Evolutionary conservation across 1,140 invertebrate genomes (phyloP).

Genomic region (Cotesia chilonis): DNA sequence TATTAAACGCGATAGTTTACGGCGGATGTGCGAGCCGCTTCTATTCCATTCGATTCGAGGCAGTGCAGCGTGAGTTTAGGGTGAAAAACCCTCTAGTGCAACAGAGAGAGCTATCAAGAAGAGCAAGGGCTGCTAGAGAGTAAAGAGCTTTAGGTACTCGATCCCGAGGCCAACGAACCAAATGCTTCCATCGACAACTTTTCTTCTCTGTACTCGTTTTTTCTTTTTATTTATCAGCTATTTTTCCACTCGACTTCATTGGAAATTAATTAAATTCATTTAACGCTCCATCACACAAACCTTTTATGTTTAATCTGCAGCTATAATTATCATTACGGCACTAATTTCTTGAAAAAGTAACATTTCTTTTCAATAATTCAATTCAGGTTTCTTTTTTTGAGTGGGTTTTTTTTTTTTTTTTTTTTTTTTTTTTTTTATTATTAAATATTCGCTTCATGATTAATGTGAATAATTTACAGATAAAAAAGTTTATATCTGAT

Average conservation of each 20-base stretch:
- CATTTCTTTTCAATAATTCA: too few species aligned
- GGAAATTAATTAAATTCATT: slow-evolving; percentile 23
- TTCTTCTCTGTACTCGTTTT: not conserved
- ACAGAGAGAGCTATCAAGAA: slow-evolving; percentile 22
- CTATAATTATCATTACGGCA: too few species aligned
- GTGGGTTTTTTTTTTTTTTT: too few species aligned
- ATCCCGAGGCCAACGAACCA: slow-evolving; percentile 24
- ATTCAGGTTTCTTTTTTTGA: too few species aligned
- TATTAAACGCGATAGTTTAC: slow-evolving; percentile 26
- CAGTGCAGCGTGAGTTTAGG: slow-evolving; percentile 30
- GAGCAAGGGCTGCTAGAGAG: not conserved
- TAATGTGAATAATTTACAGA: too few species aligned
- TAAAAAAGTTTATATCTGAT: too few species aligned
- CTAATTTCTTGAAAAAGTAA: too few species aligned
- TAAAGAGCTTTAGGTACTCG: slow-evolving; percentile 14
- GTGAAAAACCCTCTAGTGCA: slow-evolving; percentile 2
- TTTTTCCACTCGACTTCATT: slow-evolving; percentile 21
- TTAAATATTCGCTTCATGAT: too few species aligned
- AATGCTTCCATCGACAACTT: not conserved
- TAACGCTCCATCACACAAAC: too few species aligned
- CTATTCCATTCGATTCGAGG: not conserved
- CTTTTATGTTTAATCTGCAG: too few species aligned
- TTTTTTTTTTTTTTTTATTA: too few species aligned
- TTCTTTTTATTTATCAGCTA: not conserved
- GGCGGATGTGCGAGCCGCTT: slow-evolving; percentile 3